A percentile compares a stretch with the other conserved stretches of the same genome.
phyloP scores from a whole-genome alignment of 2,888 invertebrate species.

The Harpalus rufipes region DNA sequence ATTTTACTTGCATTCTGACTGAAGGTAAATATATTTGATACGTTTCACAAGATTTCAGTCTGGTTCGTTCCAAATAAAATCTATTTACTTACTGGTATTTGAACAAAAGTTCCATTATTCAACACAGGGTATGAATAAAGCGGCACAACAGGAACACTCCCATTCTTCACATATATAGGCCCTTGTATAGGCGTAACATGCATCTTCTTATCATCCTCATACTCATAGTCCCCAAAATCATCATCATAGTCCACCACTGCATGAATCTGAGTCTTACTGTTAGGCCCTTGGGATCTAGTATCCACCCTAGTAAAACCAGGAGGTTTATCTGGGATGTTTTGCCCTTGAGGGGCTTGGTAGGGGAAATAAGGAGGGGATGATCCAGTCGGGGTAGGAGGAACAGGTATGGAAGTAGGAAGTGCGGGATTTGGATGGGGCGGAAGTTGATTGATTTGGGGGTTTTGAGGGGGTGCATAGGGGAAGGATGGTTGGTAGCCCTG shows the following conservation, averaged over 20 bases:
- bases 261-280: conserved; percentile 83
- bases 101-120: conserved; percentile 92
- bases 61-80: no score
- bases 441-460: background rate
- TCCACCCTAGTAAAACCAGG: conserved; percentile 84
- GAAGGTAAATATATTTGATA: no score
- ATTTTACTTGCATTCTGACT: background rate
- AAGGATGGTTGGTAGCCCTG: conserved; percentile 76
- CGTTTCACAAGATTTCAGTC: no score
- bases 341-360: conserved; percentile 61
- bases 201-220: conserved; percentile 79
- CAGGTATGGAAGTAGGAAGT: conserved; percentile 46
- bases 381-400: conserved; percentile 49
- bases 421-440: conserved; percentile 73
- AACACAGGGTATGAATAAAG: conserved; percentile 90
- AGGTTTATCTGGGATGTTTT: conserved; percentile 77
- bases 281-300: conserved; percentile 78
- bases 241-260: conserved; percentile 87
- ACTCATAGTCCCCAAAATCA: conserved; percentile 82
- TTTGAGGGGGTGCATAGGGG: background rate
- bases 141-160: conserved; percentile 92
- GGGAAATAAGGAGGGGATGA: conserved; percentile 46
- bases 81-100: conserved; percentile 89
- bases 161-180: conserved; percentile 91
- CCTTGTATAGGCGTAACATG: conserved; percentile 92